Evolutionary conservation across 1,140 invertebrate genomes (phyloP), one percentile per base, ranked within the genome.

Genomic region (Lasaia peninsularis): DNA sequence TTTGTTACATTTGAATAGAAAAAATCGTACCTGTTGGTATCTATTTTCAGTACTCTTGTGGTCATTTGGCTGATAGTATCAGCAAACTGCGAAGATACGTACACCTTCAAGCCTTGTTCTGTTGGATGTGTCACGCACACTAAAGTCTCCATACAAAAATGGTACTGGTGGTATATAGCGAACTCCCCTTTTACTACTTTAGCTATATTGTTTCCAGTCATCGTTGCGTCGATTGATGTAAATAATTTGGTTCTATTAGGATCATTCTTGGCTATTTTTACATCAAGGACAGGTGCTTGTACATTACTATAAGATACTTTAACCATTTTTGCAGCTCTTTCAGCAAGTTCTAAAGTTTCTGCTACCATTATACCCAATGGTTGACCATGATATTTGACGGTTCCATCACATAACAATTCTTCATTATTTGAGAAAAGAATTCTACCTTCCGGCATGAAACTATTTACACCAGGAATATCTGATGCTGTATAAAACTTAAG

Each of bases 381-480:
- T 73, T 96, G 94, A 12, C 93, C 92, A 40, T 93, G 93, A 72
- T 92, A 94, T 24, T 86, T 75, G 0, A 95, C 90, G 7, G 72
- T 67, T 1, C 76, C 78, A 51, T 69, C 63, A 56, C 88, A 90
- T 56, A 92, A 80, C 11, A 92, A 68, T 75, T 91, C 90, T 77
- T 91, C 89, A 53, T 89, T 69, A 0, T 56, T 56, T 20, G 49
- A 5, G 12, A 44, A 12, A 7, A 55, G 40, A 16, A 55, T 44
- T 44, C 53, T 55, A 10, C 53, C 53, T 12, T 49, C 32, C 3
- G 56, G 48, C 31, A 51, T 50, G 16, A 57, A 57, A 51, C 48
- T 50, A 8, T 96, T 96, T 40, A 83, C 76, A 0, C 95, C 95
- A 1, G 95, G 94, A 51, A 97, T 91, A 74, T 96, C 95, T 68